Base-by-base conservation (phyloP, 2,113 vertebrate genomes). In the Forbesichthys papilliferus region DNA sequence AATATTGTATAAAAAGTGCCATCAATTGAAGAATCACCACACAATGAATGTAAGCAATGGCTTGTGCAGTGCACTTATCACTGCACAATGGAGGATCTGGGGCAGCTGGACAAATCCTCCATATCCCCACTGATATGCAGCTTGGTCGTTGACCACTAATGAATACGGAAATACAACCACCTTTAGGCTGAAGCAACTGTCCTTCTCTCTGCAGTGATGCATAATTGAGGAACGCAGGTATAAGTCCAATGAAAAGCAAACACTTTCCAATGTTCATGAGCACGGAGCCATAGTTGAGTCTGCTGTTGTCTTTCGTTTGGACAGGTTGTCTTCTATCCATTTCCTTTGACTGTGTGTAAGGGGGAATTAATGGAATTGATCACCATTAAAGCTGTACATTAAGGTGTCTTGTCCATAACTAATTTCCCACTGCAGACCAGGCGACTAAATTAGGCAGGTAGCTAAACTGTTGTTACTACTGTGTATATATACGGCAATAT, bases 161-260 rank as follows among this genome's bases (percentile, higher is more conserved):
- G 6, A 42, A 42, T 42, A 42, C 0, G 36, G 36, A 5, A 42
- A 42, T 6, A 42, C 36, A 9, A 34, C 10, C 4, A 94, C 93
- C 92, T 92, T 88, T 85, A 0, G 93, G 92, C 60, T 88, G 5
- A 14, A 94, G 89, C 76, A 92, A 74, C 65, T 90, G 86, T 75
- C 85, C 91, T 77, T 94, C 93, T 86, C 91, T 86, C 75, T 94
- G 93, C 58, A 94, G 87, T 0, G 93, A 93, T 13, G 93, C 92
- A 18, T 94, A 94, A 86, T 94, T 94, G 61, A 94, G 89, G 67
- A 94, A 93, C 0, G 93, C 91, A 69, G 93, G 93, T 65, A 93
- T 73, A 73, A 93, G 54, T 79, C 93, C 59, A 16, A 93, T 64
- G n/a, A 94, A 74, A 12, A 94, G 83, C 6, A 94, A 74, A 86